Conservation (phyloP, 2,888 invertebrate genomes). For the Helicoverpa assulta region DNA sequence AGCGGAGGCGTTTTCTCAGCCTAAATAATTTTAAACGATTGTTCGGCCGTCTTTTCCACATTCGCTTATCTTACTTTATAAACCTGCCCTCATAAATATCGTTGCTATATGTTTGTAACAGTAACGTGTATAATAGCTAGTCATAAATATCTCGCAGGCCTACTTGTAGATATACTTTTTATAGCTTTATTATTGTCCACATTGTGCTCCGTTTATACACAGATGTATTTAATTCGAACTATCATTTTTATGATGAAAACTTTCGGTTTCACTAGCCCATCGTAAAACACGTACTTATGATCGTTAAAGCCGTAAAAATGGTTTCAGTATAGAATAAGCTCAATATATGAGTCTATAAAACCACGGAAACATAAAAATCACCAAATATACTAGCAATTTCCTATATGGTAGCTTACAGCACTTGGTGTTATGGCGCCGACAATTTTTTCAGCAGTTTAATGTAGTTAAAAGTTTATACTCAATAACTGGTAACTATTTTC, state of each 20-base stretch:
- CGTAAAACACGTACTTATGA: constrained; percentile 85
- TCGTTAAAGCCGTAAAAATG: constrained; percentile 83
- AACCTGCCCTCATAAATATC: constrained; percentile 7
- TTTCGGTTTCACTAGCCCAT: constrained; percentile 60
- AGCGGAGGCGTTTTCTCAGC: neutral
- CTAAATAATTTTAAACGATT: neutral
- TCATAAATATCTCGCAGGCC: constrained; percentile 27
- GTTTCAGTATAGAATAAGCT: constrained; percentile 81
- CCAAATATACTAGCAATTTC: constrained; percentile 82
- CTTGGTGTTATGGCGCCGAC: constrained; percentile 37
- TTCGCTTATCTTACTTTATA: neutral
- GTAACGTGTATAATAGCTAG: constrained; percentile 8
- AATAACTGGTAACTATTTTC: constrained; percentile 44
- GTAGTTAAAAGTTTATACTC: constrained; percentile 43
- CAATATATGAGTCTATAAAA: constrained; percentile 85
- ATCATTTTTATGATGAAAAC: constrained; percentile 57
- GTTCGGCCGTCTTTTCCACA: neutral
- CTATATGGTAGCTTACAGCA: constrained; percentile 71
- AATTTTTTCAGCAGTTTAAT: constrained; percentile 48
- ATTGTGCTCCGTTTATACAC: constrained; percentile 22
- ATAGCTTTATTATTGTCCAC: constrained; percentile 31
- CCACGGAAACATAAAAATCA: constrained; percentile 82
- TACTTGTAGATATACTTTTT: constrained; percentile 19
- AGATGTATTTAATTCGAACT: constrained; percentile 46
- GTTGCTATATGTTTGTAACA: constrained; percentile 4